phyloP scores from a whole-genome alignment of 1,140 invertebrate genomes.

The Pseudomyrmex gracilis region DNA sequence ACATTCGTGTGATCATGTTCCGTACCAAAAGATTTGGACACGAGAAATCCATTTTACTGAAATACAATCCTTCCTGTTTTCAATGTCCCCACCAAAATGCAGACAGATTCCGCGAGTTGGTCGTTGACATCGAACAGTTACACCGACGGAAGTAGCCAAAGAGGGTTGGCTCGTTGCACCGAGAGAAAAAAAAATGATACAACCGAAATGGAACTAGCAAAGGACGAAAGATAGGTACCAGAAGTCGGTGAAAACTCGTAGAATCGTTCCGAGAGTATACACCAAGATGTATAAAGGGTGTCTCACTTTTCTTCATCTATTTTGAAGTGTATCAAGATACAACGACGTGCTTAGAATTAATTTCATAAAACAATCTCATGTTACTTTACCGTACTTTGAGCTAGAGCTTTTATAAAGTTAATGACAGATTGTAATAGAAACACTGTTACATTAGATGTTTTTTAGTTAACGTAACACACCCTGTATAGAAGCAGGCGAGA shows the following conservation, averaged over 20 bases:
- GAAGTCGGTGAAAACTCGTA: slow-evolving; percentile 69
- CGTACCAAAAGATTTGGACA: not conserved
- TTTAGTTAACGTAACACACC: not conserved
- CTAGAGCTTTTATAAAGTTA: not conserved
- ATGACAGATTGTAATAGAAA: not conserved
- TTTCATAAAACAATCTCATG: not conserved
- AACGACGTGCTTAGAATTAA: not conserved
- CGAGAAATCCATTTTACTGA: slow-evolving; percentile 6
- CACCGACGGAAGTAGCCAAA: slow-evolving; percentile 50
- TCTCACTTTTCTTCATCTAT: slow-evolving; percentile 21
- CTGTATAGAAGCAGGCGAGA: slow-evolving; percentile 2
- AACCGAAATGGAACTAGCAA: slow-evolving; percentile 4
- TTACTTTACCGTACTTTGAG: not conserved
- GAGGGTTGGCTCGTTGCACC: slow-evolving; percentile 36
- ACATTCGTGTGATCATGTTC: not conserved
- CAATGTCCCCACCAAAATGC: slow-evolving; percentile 23
- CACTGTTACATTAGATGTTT: not conserved
- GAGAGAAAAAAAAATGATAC: slow-evolving; percentile 18
- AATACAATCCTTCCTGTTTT: slow-evolving; percentile 16
- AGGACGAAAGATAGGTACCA: slow-evolving; percentile 48
- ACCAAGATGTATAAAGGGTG: slow-evolving; percentile 14
- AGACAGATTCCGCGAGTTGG: slow-evolving; percentile 38
- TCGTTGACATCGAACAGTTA: slow-evolving; percentile 45
- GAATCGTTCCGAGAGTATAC: slow-evolving; percentile 42
- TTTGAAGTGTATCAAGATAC: not conserved